Evolutionary conservation across 2,797 vertebrate species (phyloP), one percentile per base, ranked within the genome.

Genomic region (Phyllotis vaccarum): DNA sequence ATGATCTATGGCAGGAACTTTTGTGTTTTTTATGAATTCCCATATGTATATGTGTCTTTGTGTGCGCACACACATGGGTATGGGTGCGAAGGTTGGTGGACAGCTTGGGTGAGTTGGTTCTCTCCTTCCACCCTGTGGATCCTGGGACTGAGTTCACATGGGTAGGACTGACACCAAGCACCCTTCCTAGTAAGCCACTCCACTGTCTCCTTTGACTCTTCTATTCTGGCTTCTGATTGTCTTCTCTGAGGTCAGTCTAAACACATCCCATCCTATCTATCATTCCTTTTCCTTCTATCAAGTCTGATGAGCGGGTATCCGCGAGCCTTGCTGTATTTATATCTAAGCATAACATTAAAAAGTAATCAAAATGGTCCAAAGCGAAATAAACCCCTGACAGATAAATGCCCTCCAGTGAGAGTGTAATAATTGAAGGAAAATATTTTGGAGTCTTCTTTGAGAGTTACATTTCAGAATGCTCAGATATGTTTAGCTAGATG

Each of bases 351-450:
- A 24, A 24, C 16, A 88, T 92, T 40, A 82, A 82, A 85, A 90
- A 81, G 86, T 64, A 56, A 90, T 19, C 52, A 10, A 78, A 80
- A 34, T 78, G 72, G 62, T 93, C 89, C 81, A 72, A 92, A 75
- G 11, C 8, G 78, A 80, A 89, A 13, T 27, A 68, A 72, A 76
- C 16, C 29, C 95, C 34, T 19, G 22, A 43, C 19, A 56, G 9
- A 74, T 54, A 11, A 24, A 29, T 86, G 93, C 54, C 72, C 68
- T 87, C 91, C 46, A 86, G 37, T 29, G 24, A 22, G 29, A 93
- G 58, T 93, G 2, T 90, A 96, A 90, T 74, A 34, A 96, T 78
- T 49, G 49, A 92, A 56, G 62, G 80, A 66, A 58, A 6, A 79
- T 0, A 58, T 13, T 78, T 85, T 89, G 93, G 68, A 31, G 40